Base-by-base conservation (phyloP, 2,113 vertebrate genomes). In the Apistogramma diplotaenia region DNA sequence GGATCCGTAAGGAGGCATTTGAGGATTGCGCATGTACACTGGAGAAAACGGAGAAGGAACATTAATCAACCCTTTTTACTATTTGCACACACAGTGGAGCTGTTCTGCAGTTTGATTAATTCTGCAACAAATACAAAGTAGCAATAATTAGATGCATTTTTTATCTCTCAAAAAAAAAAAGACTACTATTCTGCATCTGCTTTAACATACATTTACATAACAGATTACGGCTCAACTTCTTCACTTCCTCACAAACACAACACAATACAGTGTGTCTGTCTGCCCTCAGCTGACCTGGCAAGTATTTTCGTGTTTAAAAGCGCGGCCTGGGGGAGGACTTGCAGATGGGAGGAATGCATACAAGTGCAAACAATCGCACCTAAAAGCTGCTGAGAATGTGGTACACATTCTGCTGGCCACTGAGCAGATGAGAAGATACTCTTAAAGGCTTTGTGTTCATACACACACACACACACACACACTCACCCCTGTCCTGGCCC, bases 21-120 rank as follows among this genome's bases (percentile, higher is more conserved):
- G 98, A 81, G 98, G 96, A 92, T 97, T 99, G 84, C 98, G 96
- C 95, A 99, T 96, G 95, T 97, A 99, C 90, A 97, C 98, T 99
- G 92, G 23, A 73, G 62, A 33, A 57, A 55, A 78, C 29, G 1
- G 6, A 1, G n/a, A 59, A 33, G 4, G 29, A 74, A 25, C 6
- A 31, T 9, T 58, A 31, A 82, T 8, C 25, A n/a, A n/a, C 31
- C 18, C 21, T 43, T 43, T 23, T 56, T 15, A n/a, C 53, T 55
- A 59, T 43, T 43, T 49, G 29, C 18, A 5, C 31, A 31, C 31
- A 15, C 12, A 16, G 43, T 6, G 5, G 15, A 16, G 2, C 43
- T 46, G 43, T 16, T 46, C 13, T 16, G 43, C 13, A 49, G 43
- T 70, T 29, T 70, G 25, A 70, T 27, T 19, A 49, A 70, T 70